A percentile compares a stretch with the other conserved stretches of the same genome.
phyloP scores from a whole-genome alignment of 2,797 vertebrate species.

The Manis pentadactyla region DNA sequence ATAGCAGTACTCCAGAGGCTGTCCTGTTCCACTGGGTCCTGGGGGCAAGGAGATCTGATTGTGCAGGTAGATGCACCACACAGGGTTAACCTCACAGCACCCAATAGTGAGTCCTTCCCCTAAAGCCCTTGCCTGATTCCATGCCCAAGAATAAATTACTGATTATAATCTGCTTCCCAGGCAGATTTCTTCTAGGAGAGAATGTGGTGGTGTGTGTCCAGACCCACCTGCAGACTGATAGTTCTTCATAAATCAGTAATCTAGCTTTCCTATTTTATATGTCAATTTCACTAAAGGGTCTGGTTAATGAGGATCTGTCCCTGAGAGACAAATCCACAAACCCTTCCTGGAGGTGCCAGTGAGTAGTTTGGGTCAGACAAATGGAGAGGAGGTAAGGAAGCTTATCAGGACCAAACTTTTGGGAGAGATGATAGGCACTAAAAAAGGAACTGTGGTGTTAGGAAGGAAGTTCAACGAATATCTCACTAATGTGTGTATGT shows the following conservation, averaged over 20 bases:
- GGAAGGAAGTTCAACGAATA: neutral
- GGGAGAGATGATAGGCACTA: neutral
- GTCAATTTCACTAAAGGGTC: neutral
- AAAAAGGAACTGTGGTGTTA: neutral
- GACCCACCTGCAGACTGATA: neutral
- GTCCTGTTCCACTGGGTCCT: neutral
- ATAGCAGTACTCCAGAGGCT: neutral
- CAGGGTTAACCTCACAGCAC: neutral
- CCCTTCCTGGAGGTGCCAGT: neutral
- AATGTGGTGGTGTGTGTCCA: neutral
- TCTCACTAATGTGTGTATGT: neutral
- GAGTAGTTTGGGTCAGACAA: neutral
- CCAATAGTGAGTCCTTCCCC: neutral
- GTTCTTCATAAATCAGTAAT: constrained; percentile 41
- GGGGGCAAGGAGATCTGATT: neutral
- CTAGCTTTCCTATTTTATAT: neutral
- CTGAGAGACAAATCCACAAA: constrained; percentile 11
- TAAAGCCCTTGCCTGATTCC: neutral
- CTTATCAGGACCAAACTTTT: neutral
- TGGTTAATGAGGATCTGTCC: neutral
- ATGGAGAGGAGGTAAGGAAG: constrained; percentile 3
- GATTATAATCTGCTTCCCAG: constrained; percentile 38
- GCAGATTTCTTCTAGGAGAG: constrained; percentile 32
- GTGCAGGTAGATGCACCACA: neutral
- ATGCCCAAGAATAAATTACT: neutral